Evolutionary conservation across 2,888 invertebrate species (phyloP).

Genomic region (Copidosoma aretas): DNA sequence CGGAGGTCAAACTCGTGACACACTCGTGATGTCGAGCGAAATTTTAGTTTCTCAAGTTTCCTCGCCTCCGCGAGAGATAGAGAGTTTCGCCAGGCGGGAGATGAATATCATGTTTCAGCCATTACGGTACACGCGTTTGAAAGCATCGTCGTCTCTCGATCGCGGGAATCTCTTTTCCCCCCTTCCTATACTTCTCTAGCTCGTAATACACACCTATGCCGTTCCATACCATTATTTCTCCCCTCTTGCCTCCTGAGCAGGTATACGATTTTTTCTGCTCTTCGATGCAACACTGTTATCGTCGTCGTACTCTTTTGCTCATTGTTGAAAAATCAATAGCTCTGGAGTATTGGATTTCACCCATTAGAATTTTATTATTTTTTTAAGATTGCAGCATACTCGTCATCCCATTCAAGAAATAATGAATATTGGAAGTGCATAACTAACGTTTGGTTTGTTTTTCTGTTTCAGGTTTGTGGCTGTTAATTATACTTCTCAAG

Average conservation of each 20-base stretch:
- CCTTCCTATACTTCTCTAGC: too few species aligned
- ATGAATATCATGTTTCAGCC: constrained; percentile 32
- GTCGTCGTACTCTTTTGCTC: too few species aligned
- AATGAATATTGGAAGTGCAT: too few species aligned
- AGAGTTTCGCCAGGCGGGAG: neutral
- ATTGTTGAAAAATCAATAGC: too few species aligned
- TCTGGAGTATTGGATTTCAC: too few species aligned
- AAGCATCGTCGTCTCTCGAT: constrained; percentile 7
- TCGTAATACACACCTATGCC: too few species aligned
- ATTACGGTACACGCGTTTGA: constrained; percentile 25
- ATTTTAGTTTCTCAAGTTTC: constrained; percentile 33
- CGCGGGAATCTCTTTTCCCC: neutral
- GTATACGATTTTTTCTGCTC: neutral
- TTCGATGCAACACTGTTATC: neutral
- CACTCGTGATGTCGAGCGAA: constrained; percentile 23
- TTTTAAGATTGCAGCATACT: too few species aligned
- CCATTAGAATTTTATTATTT: too few species aligned
- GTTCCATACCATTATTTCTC: too few species aligned
- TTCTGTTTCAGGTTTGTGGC: neutral
- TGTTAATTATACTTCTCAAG: neutral
- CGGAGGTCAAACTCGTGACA: constrained; percentile 23
- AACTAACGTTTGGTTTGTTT: neutral
- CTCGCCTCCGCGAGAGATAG: neutral
- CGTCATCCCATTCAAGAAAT: too few species aligned
- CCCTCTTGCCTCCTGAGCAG: neutral